A percentile compares a stretch with the other conserved stretches of the same genome.
Evolutionary conservation across 2,888 invertebrate genomes (phyloP).

Genomic region (Syrphus vitripennis): DNA sequence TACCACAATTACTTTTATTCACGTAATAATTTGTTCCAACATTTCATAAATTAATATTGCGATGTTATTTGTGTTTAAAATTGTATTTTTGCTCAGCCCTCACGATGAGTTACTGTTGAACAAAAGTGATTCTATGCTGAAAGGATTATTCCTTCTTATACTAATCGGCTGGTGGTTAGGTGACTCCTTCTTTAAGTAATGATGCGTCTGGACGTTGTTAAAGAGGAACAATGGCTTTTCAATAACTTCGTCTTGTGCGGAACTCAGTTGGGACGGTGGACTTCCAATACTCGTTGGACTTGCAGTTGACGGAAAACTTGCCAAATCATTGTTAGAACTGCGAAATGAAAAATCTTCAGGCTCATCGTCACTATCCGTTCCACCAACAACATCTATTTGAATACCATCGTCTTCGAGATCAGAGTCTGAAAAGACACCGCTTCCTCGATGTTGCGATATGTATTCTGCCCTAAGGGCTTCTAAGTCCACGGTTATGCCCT

Average conservation of each 20-base stretch:
- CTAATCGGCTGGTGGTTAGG: slow-evolving; percentile 82
- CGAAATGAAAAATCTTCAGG: slow-evolving; percentile 82
- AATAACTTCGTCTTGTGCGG: slow-evolving; percentile 78
- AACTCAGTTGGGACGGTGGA: slow-evolving; percentile 77
- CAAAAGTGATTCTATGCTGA: slow-evolving; percentile 94
- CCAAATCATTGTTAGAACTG: slow-evolving; percentile 76
- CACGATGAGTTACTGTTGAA: slow-evolving; percentile 82
- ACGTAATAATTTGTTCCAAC: neutral
- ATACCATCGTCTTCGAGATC: slow-evolving; percentile 86
- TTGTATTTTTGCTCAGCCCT: slow-evolving; percentile 20
- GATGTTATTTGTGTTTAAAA: slow-evolving; percentile 15
- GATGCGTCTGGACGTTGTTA: slow-evolving; percentile 17
- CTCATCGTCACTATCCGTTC: slow-evolving; percentile 87
- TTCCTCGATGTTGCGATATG: slow-evolving; percentile 87
- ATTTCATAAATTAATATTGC: slow-evolving; percentile 58
- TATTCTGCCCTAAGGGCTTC: slow-evolving; percentile 93
- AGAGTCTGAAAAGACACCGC: slow-evolving; percentile 84
- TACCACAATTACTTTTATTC: neutral
- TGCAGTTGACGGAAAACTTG: slow-evolving; percentile 74
- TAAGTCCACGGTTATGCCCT: slow-evolving; percentile 94
- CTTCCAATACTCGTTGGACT: slow-evolving; percentile 74
- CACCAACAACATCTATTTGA: slow-evolving; percentile 93
- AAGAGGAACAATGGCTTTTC: slow-evolving; percentile 12
- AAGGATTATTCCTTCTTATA: slow-evolving; percentile 87
- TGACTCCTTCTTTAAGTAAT: slow-evolving; percentile 51